A percentile compares a stretch with the other conserved stretches of the same genome.
Evolutionary conservation across 1,140 invertebrate genomes (phyloP).

Genomic region (Drosophila grimshawi): DNA sequence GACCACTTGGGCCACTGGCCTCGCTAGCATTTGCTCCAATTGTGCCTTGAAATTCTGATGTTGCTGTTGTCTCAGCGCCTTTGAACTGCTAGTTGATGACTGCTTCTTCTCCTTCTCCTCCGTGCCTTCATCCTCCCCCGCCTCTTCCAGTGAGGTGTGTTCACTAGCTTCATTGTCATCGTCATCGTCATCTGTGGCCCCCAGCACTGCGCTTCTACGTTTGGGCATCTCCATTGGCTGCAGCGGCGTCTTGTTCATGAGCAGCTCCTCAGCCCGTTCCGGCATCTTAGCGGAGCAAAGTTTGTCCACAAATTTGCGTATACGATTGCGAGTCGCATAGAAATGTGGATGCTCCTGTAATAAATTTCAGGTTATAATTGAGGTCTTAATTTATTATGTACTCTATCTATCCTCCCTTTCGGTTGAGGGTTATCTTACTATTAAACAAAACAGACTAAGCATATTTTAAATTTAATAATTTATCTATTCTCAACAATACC

Average conservation of each 20-base stretch:
- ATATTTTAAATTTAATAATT: too few species aligned
- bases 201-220: background rate
- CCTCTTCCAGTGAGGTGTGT: constrained; percentile 21
- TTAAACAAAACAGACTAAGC: too few species aligned
- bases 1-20: constrained; percentile 45
- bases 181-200: constrained; percentile 25
- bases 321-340: constrained; percentile 75
- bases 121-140: background rate
- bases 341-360: constrained; percentile 68
- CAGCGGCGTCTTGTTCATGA: constrained; percentile 58
- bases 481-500: too few species aligned
- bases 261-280: constrained; percentile 40
- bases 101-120: constrained; percentile 7
- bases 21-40: constrained; percentile 68
- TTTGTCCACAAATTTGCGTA: constrained; percentile 79
- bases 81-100: constrained; percentile 21
- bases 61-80: constrained; percentile 7
- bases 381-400: too few species aligned
- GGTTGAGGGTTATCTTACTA: too few species aligned
- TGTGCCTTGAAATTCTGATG: constrained; percentile 62
- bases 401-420: too few species aligned
- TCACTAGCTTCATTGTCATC: constrained; percentile 18
- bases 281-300: constrained; percentile 70
- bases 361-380: background rate
- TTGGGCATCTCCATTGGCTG: constrained; percentile 52